These are phyloP conservation scores for Malurus cyaneus DNA, from an alignment of 2,113 vertebrate species.

Conservation along the genomic window DNA sequence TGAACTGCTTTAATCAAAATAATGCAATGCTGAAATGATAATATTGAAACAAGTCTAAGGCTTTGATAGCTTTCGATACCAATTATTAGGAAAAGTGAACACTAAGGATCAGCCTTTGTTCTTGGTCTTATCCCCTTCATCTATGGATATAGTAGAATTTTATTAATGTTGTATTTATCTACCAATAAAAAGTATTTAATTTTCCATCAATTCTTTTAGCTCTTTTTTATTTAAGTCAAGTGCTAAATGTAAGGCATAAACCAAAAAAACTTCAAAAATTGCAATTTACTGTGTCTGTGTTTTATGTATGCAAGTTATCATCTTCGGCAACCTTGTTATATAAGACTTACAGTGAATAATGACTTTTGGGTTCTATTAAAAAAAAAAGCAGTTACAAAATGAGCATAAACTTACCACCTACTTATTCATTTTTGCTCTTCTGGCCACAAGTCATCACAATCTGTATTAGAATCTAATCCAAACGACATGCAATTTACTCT, in stretches of 20 bases:
- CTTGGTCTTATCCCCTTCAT: background rate
- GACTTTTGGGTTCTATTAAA: background rate
- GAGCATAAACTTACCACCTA: background rate
- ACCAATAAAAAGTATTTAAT: background rate
- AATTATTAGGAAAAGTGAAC: background rate
- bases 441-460: background rate
- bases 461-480: background rate
- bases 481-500: slow-evolving; percentile 3
- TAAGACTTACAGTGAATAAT: background rate
- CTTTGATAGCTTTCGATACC: background rate
- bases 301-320: background rate
- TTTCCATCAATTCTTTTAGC: background rate
- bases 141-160: background rate
- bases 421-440: background rate
- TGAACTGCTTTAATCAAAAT: background rate
- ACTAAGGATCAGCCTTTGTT: background rate
- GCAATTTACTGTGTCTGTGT: background rate
- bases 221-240: background rate
- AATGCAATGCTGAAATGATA: background rate
- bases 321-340: background rate
- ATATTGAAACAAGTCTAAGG: background rate
- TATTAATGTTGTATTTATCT: background rate
- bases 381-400: background rate
- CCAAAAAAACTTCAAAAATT: background rate
- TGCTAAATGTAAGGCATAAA: background rate